Percentiles rank a stretch among this genome's conserved stretches.
These are phyloP conservation scores for Oncorhynchus tshawytscha DNA, from an alignment of 2,113 vertebrate species.

Conservation along the genomic window DNA sequence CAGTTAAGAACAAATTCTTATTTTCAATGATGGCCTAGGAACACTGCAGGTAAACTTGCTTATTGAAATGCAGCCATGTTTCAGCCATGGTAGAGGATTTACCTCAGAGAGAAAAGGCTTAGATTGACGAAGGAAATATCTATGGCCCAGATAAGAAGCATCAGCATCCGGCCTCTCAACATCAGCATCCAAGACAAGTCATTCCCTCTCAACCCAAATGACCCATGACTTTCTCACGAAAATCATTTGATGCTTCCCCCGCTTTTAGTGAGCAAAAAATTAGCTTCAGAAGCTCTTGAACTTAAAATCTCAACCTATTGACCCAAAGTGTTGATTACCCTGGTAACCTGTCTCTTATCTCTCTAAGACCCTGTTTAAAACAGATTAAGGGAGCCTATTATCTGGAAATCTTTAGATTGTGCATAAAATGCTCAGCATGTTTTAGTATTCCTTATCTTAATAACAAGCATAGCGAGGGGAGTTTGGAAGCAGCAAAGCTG, in stretches of 20 bases:
- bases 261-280: neutral
- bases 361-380: slow-evolving; percentile 12
- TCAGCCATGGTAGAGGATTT: slow-evolving; percentile 58
- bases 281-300: neutral
- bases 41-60: slow-evolving; percentile 52
- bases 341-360: slow-evolving; percentile 18
- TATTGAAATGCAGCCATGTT: slow-evolving; percentile 62
- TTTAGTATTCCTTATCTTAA: slow-evolving; percentile 29
- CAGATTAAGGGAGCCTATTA: slow-evolving; percentile 12
- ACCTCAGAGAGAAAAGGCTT: slow-evolving; percentile 55
- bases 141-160: slow-evolving; percentile 42
- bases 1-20: no score
- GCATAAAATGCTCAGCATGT: slow-evolving; percentile 9
- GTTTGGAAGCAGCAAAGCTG: slow-evolving; percentile 45
- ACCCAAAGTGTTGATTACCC: slow-evolving; percentile 4
- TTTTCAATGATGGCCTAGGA: neutral
- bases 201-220: slow-evolving; percentile 46
- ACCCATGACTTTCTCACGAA: slow-evolving; percentile 42
- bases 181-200: slow-evolving; percentile 33
- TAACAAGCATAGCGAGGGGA: slow-evolving; percentile 27
- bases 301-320: neutral
- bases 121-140: slow-evolving; percentile 65
- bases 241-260: slow-evolving; percentile 1
- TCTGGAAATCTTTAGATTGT: slow-evolving; percentile 14
- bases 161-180: slow-evolving; percentile 4